These are phyloP conservation scores for Paraescarpia echinospica DNA, from an alignment of 1,140 invertebrate species.

Conservation along the genomic window DNA sequence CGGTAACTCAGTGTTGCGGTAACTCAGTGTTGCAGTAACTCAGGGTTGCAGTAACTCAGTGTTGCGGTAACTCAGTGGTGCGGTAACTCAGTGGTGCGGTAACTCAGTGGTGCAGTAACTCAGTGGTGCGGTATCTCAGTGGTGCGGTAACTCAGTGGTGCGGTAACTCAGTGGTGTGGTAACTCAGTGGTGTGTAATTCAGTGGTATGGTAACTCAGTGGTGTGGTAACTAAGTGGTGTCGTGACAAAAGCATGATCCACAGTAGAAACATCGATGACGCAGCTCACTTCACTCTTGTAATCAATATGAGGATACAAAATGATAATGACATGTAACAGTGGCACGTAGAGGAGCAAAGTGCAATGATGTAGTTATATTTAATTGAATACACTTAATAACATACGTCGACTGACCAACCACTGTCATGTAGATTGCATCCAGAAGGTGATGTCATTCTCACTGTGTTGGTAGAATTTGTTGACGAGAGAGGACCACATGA, in stretches of 20 bases:
- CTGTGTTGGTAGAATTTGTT: slow-evolving; percentile 41
- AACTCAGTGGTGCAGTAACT: not conserved
- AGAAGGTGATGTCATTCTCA: not conserved
- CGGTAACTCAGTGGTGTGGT: not conserved
- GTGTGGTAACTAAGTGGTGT: not conserved
- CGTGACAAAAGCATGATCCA: too few species aligned
- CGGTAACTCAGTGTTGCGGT: not conserved
- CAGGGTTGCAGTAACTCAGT: not conserved
- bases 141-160: not conserved
- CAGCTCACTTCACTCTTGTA: too few species aligned
- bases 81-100: not conserved
- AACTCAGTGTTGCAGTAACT: not conserved
- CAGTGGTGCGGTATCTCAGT: not conserved
- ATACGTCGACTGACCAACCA: not conserved
- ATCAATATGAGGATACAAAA: not conserved
- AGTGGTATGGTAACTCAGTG: not conserved
- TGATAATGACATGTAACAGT: not conserved
- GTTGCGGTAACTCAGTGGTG: not conserved
- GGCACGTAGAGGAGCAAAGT: not conserved
- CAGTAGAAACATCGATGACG: too few species aligned
- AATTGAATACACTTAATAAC: not conserved
- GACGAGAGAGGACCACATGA: slow-evolving; percentile 72
- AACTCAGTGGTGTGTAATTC: not conserved
- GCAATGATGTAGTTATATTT: not conserved
- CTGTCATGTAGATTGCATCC: not conserved